phyloP scores from a whole-genome alignment of 2,888 invertebrate genomes.

The Limnephilus lunatus region DNA sequence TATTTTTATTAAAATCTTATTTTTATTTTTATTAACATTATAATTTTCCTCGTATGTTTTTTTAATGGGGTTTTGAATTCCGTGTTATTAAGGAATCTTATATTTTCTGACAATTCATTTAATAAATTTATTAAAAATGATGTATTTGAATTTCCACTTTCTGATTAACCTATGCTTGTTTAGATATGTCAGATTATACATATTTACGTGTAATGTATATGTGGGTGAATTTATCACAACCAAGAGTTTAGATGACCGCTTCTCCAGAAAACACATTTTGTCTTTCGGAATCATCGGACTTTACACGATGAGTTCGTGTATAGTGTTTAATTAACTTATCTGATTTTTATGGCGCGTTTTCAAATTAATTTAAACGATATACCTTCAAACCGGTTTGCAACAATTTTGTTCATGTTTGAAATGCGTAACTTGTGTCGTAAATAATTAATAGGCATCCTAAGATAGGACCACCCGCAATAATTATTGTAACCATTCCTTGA shows the following conservation, averaged over 20 bases:
- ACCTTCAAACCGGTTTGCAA: not conserved
- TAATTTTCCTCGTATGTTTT: too few relatives aligned
- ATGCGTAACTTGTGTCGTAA: constrained; percentile 4
- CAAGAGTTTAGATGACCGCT: not conserved
- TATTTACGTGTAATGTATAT: too few relatives aligned
- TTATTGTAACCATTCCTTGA: not conserved
- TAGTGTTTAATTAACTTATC: not conserved
- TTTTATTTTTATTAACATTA: too few relatives aligned
- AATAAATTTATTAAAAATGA: too few relatives aligned
- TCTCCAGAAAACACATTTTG: not conserved
- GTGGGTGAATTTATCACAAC: too few relatives aligned
- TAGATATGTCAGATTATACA: too few relatives aligned
- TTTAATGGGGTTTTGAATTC: too few relatives aligned
- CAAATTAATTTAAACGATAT: not conserved
- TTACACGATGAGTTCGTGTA: not conserved
- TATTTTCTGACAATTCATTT: too few relatives aligned
- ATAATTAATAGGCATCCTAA: constrained; percentile 2
- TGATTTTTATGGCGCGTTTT: not conserved
- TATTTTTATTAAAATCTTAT: too few relatives aligned
- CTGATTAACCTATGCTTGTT: too few relatives aligned
- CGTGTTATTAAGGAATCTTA: too few relatives aligned
- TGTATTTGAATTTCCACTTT: too few relatives aligned
- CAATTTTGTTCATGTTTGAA: not conserved
- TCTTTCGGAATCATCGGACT: not conserved
- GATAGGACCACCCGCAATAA: constrained; percentile 24